Conservation (phyloP, 2,113 vertebrate species). For the Oncorhynchus nerka region DNA sequence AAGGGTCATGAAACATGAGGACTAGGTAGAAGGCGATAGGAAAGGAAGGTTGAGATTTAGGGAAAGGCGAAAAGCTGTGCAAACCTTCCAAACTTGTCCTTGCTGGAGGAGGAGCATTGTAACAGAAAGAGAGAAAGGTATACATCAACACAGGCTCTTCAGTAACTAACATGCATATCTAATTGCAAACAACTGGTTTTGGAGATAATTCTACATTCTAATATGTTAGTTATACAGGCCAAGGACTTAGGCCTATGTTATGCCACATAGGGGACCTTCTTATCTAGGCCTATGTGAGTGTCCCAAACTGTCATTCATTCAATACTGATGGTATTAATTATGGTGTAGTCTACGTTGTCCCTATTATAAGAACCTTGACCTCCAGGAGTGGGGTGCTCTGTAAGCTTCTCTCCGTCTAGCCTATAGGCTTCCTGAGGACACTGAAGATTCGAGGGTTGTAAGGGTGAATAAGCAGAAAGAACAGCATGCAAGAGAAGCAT, state of each 20-base stretch:
- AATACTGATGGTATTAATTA: no score
- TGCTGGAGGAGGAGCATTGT: constrained; percentile 99
- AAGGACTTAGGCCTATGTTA: no score
- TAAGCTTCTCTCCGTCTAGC: no score
- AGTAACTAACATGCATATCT: constrained; percentile 1
- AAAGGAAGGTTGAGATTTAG: constrained; percentile 72
- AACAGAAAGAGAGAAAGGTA: constrained; percentile 97
- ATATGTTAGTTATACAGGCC: no score
- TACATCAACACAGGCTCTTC: constrained; percentile 71
- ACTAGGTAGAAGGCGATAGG: constrained; percentile 75
- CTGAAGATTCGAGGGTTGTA: neutral
- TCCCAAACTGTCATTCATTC: no score
- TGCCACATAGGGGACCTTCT: no score
- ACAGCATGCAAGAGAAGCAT: neutral
- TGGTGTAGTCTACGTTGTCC: no score
- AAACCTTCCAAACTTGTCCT: constrained; percentile 99
- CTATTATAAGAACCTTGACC: no score
- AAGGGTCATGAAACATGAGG: constrained; percentile 88
- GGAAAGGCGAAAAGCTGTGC: constrained; percentile 99
- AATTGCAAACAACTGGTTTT: neutral
- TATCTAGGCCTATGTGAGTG: no score
- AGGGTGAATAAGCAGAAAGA: neutral
- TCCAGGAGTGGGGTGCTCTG: no score
- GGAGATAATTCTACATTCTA: no score
- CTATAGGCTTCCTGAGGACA: no score